Evolutionary conservation across 2,797 vertebrate genomes (phyloP).

Genomic region (Siniperca obscura): DNA sequence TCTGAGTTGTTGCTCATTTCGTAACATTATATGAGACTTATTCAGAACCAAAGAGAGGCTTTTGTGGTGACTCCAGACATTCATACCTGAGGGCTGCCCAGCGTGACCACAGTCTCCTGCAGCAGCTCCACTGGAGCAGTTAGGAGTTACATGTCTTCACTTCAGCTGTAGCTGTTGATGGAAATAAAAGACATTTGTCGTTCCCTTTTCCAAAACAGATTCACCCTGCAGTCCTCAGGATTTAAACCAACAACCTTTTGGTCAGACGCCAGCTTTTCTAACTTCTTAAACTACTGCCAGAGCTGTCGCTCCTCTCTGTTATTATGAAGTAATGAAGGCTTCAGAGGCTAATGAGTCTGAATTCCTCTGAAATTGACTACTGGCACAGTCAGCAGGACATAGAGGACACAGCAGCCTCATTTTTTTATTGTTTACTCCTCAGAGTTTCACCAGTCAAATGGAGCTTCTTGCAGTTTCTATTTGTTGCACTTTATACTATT

Average conservation of each 20-base stretch:
- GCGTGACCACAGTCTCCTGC: slow-evolving; percentile 42
- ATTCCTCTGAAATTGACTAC: slow-evolving; percentile 62
- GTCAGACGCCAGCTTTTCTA: slow-evolving; percentile 17
- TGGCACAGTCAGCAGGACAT: slow-evolving; percentile 44
- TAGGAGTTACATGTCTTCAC: slow-evolving; percentile 18
- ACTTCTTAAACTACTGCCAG: slow-evolving; percentile 23
- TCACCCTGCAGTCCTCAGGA: background rate
- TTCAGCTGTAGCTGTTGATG: slow-evolving; percentile 3
- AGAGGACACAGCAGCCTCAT: slow-evolving; percentile 36
- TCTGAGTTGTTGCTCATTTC: slow-evolving; percentile 18
- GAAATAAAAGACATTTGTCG: slow-evolving; percentile 1
- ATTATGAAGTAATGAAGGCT: slow-evolving; percentile 47
- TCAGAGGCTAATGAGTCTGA: slow-evolving; percentile 59
- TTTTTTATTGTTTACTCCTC: slow-evolving; percentile 40
- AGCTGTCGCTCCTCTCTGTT: slow-evolving; percentile 40
- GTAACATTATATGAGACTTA: slow-evolving; percentile 7
- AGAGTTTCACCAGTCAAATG: background rate
- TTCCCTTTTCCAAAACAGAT: background rate
- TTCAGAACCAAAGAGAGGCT: background rate
- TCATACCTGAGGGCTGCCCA: slow-evolving; percentile 50
- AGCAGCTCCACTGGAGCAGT: slow-evolving; percentile 5
- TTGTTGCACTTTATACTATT: background rate
- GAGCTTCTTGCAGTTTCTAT: background rate
- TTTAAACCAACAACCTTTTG: slow-evolving; percentile 33
- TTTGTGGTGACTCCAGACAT: slow-evolving; percentile 44